Conservation (phyloP, 1,140 invertebrate species). For the Contarinia nasturtii region DNA sequence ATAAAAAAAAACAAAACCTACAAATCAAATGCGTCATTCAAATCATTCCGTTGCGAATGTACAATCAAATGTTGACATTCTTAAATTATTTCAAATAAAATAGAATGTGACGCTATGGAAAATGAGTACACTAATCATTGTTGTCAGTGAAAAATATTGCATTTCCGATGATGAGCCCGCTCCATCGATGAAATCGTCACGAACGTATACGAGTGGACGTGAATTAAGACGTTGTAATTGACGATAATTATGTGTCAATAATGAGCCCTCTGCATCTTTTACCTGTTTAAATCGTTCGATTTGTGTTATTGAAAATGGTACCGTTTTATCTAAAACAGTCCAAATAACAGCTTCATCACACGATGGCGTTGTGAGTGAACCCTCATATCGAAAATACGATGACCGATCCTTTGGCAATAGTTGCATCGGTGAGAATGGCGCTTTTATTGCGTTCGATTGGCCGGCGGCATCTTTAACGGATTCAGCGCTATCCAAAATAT, state of each 20-base stretch:
- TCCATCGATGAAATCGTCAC: neutral
- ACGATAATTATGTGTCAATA: conserved; percentile 25
- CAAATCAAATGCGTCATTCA: no score
- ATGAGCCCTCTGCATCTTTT: conserved; percentile 17
- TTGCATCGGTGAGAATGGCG: conserved; percentile 21
- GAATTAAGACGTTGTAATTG: conserved; percentile 23
- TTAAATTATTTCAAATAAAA: no score
- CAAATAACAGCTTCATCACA: conserved; percentile 54
- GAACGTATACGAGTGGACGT: conserved; percentile 15
- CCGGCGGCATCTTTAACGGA: conserved; percentile 19
- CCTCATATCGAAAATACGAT: conserved; percentile 44
- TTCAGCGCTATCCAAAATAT: conserved; percentile 16
- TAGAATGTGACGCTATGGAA: no score
- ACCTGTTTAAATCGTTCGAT: conserved; percentile 24
- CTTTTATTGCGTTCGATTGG: conserved; percentile 8
- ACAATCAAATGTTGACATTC: no score
- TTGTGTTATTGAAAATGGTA: conserved; percentile 36
- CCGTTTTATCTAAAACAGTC: conserved; percentile 42
- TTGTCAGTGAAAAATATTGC: no score
- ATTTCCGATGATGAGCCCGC: no score
- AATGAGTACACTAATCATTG: no score
- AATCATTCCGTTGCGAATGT: no score
- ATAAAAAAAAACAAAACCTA: no score
- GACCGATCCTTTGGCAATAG: conserved; percentile 31
- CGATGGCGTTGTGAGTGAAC: conserved; percentile 54